A percentile compares a stretch with the other conserved stretches of the same genome.
phyloP scores from a whole-genome alignment of 2,113 vertebrate species.

The Dryoscopus gambensis region DNA sequence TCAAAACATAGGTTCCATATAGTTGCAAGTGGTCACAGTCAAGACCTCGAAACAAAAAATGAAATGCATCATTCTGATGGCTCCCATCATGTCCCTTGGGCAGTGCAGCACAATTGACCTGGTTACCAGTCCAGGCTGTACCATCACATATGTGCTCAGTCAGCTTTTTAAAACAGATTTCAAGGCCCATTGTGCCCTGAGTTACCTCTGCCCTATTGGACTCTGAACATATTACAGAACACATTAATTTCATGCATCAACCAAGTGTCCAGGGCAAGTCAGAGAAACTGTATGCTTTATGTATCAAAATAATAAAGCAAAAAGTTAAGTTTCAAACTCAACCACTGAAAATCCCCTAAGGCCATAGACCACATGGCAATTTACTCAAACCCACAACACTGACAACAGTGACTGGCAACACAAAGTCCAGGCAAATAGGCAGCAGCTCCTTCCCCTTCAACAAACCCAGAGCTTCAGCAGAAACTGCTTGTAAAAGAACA shows the following conservation, averaged over 20 bases:
- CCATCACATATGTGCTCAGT: neutral
- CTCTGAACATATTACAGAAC: neutral
- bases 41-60: neutral
- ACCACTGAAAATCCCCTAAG: neutral
- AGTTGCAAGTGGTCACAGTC: neutral
- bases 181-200: neutral
- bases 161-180: neutral
- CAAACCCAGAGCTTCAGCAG: neutral
- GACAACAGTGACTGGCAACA: neutral
- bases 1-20: neutral
- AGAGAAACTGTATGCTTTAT: neutral
- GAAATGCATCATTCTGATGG: neutral
- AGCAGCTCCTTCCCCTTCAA: neutral
- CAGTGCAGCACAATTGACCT: neutral
- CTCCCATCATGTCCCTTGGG: neutral
- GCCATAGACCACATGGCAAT: neutral
- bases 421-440: neutral
- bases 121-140: neutral
- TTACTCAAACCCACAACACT: neutral
- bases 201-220: neutral
- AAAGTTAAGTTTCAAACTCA: neutral
- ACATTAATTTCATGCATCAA: neutral
- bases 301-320: neutral
- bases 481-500: neutral
- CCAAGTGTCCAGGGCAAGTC: neutral